Percentiles rank a stretch among this genome's conserved stretches.
These are phyloP conservation scores for Agelastica alni DNA, from an alignment of 2,888 invertebrate genomes.

Conservation along the genomic window DNA sequence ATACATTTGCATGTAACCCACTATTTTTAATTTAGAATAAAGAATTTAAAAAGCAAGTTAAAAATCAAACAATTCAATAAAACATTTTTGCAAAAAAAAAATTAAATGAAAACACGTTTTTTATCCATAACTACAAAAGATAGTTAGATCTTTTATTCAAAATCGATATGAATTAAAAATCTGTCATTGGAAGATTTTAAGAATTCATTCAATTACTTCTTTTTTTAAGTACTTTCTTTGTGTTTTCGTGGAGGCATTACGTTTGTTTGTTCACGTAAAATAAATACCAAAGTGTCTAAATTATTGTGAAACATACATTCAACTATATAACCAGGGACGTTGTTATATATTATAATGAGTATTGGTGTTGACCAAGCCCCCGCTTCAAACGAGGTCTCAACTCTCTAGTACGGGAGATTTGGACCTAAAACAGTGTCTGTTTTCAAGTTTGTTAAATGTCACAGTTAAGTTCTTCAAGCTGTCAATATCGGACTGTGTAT, in stretches of 20 bases:
- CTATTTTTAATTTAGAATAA: too few relatives aligned
- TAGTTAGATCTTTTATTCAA: not conserved
- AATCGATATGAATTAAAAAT: slow-evolving; percentile 20
- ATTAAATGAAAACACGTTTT: too few relatives aligned
- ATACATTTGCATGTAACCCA: too few relatives aligned
- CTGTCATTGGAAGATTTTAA: slow-evolving; percentile 13
- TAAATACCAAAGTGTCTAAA: slow-evolving; percentile 28
- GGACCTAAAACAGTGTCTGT: not conserved
- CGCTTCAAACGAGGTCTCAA: slow-evolving; percentile 19
- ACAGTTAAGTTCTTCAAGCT: too few relatives aligned
- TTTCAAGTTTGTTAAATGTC: too few relatives aligned
- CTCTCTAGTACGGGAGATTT: slow-evolving; percentile 16
- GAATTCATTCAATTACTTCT: slow-evolving; percentile 14
- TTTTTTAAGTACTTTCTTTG: slow-evolving; percentile 17
- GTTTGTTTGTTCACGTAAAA: slow-evolving; percentile 19
- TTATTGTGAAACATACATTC: slow-evolving; percentile 26
- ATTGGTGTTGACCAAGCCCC: slow-evolving; percentile 26
- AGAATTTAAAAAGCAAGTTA: too few relatives aligned
- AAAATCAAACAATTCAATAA: too few relatives aligned
- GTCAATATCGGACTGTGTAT: too few relatives aligned
- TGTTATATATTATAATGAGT: slow-evolving; percentile 23
- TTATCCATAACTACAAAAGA: too few relatives aligned
- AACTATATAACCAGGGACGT: slow-evolving; percentile 21
- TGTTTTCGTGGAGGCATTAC: slow-evolving; percentile 12
- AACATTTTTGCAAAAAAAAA: too few relatives aligned